Base-by-base conservation (phyloP, 2,797 vertebrate genomes). In the Hephaestus fuliginosus region DNA sequence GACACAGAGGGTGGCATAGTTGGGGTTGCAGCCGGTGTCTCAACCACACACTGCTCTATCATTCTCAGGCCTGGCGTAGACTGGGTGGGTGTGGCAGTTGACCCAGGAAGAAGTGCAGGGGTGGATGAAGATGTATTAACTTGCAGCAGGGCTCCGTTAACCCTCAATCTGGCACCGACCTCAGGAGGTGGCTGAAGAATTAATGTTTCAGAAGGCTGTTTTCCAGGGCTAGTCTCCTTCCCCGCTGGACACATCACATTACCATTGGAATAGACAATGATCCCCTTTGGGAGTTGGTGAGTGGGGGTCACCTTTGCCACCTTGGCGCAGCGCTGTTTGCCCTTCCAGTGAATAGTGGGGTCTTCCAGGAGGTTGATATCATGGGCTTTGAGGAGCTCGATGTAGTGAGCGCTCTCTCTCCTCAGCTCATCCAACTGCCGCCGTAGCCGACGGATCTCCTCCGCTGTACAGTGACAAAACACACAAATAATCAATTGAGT, bases 271-370 rank as follows among this genome's bases (percentile, higher is more conserved):
- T 97, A 98, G 70, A 99, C 97, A 20, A 99, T 97, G 70, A 98
- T 97, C 84, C 97, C 97, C 87, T 99, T 98, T 49, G 97, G 96
- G 65, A 96, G 95, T 85, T 97, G 97, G 81, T 99, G 97, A 58
- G 96, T 88, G 2, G 97, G 96, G 77, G 97, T 96, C 81, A 99
- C 97, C 92, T 98, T 97, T 2, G 97, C 96, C 75, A 98, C 96
- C 89, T 98, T 99, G 8, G 97, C 92, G 25, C 93, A 96, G 78
- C 96, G 96, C 72, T 97, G 95, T 87, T 98, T 99, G 80, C 98
- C 97, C 90, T 98, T 99, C 98, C 98, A 99, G 92, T 99, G 97
- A 85, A 99, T 94, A 2, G 98, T 99, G 56, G 98, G 98, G 85
- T 99, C 98, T 60, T 99, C 98, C 17, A 99, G 96, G 64, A 98